Percentiles rank a stretch among this genome's conserved stretches.
Evolutionary conservation across 1,140 invertebrate genomes (phyloP).

Genomic region (Philotrypesis tridentata): DNA sequence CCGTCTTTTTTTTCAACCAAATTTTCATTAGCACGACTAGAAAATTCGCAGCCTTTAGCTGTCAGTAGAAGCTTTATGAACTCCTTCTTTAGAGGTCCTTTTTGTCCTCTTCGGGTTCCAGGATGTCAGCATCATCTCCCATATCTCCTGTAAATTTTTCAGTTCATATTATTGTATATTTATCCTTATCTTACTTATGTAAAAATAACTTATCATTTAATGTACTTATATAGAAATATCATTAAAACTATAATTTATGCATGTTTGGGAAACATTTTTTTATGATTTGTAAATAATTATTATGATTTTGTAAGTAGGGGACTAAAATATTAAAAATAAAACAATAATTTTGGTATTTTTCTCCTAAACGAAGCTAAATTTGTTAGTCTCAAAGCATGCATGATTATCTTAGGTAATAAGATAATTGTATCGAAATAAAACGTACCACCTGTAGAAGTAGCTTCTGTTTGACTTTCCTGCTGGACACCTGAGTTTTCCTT

Average conservation of each 20-base stretch:
- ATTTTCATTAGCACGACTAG: constrained; percentile 42
- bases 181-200: neutral
- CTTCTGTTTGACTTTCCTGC: constrained; percentile 57
- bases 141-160: constrained; percentile 44
- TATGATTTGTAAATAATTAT: neutral
- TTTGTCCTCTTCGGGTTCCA: constrained; percentile 44
- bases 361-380: neutral
- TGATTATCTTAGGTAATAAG: neutral
- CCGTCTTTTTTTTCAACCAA: neutral
- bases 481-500: constrained; percentile 57
- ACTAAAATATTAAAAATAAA: neutral
- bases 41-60: constrained; percentile 33
- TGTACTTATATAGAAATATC: too few species aligned
- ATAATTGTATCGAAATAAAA: constrained; percentile 32
- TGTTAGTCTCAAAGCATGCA: neutral
- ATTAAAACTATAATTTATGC: too few species aligned
- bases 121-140: constrained; percentile 36
- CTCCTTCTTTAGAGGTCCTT: constrained; percentile 48
- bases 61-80: neutral
- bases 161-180: constrained; percentile 29
- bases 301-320: neutral
- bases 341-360: too few species aligned
- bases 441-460: constrained; percentile 60
- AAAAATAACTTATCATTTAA: too few species aligned
- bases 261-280: neutral